Percentiles rank a stretch among this genome's conserved stretches.
Conservation (phyloP, 2,888 invertebrate species). For the Molanna angustata region DNA sequence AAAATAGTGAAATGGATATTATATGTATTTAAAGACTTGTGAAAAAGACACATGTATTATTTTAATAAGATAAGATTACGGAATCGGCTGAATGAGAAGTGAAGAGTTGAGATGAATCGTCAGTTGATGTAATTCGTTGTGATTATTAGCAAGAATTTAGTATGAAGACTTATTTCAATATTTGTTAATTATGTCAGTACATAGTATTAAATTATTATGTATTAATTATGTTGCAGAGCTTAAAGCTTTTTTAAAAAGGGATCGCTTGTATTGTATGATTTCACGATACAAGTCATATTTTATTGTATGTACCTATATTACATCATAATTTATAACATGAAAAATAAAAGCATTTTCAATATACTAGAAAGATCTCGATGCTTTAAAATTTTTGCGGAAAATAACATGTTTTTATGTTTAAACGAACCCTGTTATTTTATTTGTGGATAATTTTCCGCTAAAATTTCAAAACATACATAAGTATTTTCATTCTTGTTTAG, state of each 20-base stretch:
- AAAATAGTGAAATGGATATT: neutral
- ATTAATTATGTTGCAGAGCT: slow-evolving; percentile 7
- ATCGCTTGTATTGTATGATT: slow-evolving; percentile 9
- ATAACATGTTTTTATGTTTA: too few species aligned
- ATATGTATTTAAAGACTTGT: neutral
- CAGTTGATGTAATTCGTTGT: slow-evolving; percentile 6
- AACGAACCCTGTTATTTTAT: too few species aligned
- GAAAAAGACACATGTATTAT: neutral
- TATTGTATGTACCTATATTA: too few species aligned
- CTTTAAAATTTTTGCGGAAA: too few species aligned
- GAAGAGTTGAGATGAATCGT: neutral
- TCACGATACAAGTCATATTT: neutral
- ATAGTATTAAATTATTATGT: slow-evolving; percentile 6
- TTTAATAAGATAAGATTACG: too few species aligned
- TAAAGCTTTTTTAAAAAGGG: slow-evolving; percentile 8
- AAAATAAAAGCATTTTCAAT: too few species aligned
- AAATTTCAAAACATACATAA: too few species aligned
- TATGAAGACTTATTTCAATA: slow-evolving; percentile 11
- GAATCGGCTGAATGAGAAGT: too few species aligned
- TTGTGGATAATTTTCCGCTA: too few species aligned
- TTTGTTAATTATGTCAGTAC: slow-evolving; percentile 12
- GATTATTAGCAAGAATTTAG: slow-evolving; percentile 9
- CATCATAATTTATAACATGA: too few species aligned
- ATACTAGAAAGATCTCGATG: too few species aligned
- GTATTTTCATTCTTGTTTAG: too few species aligned